Evolutionary conservation across 2,888 invertebrate genomes (phyloP), one percentile per base, ranked within the genome.

Genomic region (Orgyia antiqua): DNA sequence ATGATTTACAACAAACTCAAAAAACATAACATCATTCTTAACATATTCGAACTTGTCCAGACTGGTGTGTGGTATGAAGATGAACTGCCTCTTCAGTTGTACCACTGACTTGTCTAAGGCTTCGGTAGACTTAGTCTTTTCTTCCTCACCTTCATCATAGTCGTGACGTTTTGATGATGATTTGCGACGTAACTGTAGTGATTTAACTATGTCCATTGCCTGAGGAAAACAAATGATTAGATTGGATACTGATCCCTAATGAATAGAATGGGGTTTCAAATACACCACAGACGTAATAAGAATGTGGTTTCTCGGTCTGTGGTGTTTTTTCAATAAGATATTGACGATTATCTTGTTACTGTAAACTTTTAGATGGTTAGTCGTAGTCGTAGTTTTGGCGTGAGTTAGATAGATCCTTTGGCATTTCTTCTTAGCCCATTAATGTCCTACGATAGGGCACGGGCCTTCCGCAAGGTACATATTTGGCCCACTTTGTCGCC

Each of bases 41-140:
- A 89, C 56, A 39, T 89, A 90, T 21, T 88, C 83, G 33, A 88
- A 80, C 68, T 90, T 89, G 39, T 88, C 88, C 4, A 92, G 45
- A 20, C 87, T 89, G 0, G 88, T 80, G 58, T 92, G 91, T 0
- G 92, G 91, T 37, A 92, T 89, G 65, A 92, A 92, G 59, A 91
- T 88, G 63, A 90, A 90, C 58, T 89, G 88, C 27, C 87, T 63
- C 45, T 83, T 86, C 37, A 82, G 45, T 43, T 79, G 79, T 2
- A 74, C 35, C 9, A 83, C 58, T 0, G 60, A 63, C 51, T 72
- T 71, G 57, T 80, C 79, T 17, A 82, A 42, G 0, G 64, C 55
- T 12, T 80, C 82, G 0, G 50, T 69, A 1, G 76, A 77, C 25
- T 46, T 66, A 31, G 40, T 60, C 43, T 50, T 67, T 19, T 72